Percentiles rank a stretch among this genome's conserved stretches.
phyloP scores from a whole-genome alignment of 2,888 invertebrate genomes.

The Aphodius sticticus region DNA sequence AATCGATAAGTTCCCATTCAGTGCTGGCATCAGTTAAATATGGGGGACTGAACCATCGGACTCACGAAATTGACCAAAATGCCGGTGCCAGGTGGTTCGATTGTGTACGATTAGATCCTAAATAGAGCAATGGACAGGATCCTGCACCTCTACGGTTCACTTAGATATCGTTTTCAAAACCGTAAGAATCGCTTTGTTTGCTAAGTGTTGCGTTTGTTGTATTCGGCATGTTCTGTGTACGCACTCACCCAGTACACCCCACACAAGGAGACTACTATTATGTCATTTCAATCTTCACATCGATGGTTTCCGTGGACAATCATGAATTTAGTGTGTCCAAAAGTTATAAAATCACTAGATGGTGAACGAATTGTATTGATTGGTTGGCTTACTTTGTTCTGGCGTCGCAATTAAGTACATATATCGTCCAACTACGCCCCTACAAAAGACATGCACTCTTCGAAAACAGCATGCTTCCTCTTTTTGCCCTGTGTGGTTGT shows the following conservation, averaged over 20 bases:
- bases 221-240: not conserved
- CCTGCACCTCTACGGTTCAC: conserved; percentile 6
- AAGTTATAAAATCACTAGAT: no score
- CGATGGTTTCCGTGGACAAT: no score
- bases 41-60: not conserved
- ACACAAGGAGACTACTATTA: not conserved
- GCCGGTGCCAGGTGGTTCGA: not conserved
- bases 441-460: no score
- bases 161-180: conserved; percentile 17
- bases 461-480: no score
- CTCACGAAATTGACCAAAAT: not conserved
- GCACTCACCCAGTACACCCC: not conserved
- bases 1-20: conserved; percentile 19
- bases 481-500: no score
- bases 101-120: conserved; percentile 6
- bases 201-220: not conserved
- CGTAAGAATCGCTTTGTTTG: conserved; percentile 15
- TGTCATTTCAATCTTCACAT: no score
- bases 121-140: conserved; percentile 10
- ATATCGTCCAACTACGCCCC: no score
- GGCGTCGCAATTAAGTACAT: no score
- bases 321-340: no score
- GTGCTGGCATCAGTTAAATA: conserved; percentile 10
- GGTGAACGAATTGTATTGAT: no score
- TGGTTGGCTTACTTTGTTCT: no score